phyloP scores from a whole-genome alignment of 2,888 invertebrate genomes.

The Thymelicus sylvestris region DNA sequence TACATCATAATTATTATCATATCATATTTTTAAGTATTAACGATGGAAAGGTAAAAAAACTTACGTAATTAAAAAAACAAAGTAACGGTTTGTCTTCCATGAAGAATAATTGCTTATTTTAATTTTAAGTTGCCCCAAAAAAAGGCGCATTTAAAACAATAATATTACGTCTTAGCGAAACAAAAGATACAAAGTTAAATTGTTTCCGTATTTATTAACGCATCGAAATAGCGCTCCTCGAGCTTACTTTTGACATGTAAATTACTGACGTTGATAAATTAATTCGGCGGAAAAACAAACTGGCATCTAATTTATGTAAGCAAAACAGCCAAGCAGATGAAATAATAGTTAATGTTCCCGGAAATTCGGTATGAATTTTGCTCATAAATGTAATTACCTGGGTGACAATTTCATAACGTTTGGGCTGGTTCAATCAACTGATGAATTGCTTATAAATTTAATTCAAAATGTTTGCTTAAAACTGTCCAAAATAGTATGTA shows the following conservation, averaged over 20 bases:
- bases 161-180: neutral
- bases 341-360: conserved; percentile 19
- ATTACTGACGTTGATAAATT: conserved; percentile 26
- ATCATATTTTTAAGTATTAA: too few species aligned
- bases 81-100: too few species aligned
- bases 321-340: conserved; percentile 12
- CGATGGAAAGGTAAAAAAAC: too few species aligned
- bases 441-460: neutral
- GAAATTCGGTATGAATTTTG: neutral
- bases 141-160: neutral
- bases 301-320: conserved; percentile 24
- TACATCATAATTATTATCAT: too few species aligned
- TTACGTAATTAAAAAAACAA: too few species aligned
- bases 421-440: neutral
- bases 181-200: conserved; percentile 5
- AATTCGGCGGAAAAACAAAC: conserved; percentile 8
- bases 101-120: too few species aligned
- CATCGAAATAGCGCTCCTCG: neutral
- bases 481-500: too few species aligned
- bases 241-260: conserved; percentile 12
- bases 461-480: neutral
- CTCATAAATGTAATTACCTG: conserved; percentile 2
- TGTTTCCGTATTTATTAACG: conserved; percentile 16
- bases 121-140: neutral
- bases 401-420: neutral